These are phyloP conservation scores for Schlechtendalia chinensis DNA, from an alignment of 1,140 invertebrate species.

Conservation along the genomic window DNA sequence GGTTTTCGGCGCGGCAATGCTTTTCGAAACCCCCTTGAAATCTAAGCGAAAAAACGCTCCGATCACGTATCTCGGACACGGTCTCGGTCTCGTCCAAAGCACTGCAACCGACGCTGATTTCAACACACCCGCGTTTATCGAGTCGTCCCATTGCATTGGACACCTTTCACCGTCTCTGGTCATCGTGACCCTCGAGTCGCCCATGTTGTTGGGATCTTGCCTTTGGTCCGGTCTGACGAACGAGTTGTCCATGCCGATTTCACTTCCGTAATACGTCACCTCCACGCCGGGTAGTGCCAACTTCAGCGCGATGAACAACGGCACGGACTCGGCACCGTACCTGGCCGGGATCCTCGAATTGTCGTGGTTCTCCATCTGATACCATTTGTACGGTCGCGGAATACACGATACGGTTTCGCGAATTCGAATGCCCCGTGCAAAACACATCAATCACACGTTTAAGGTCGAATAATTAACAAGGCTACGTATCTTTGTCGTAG, in stretches of 20 bases:
- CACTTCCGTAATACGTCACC: slow-evolving; percentile 76
- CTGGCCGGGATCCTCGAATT: not conserved
- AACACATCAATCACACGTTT: not conserved
- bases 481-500: no score
- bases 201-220: slow-evolving; percentile 56
- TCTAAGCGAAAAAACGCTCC: no score
- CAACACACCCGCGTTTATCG: slow-evolving; percentile 51
- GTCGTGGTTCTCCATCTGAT: slow-evolving; percentile 52
- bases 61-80: no score
- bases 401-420: no score
- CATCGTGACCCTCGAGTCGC: slow-evolving; percentile 53
- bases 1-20: no score
- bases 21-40: no score
- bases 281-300: slow-evolving; percentile 66
- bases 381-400: not conserved
- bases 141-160: slow-evolving; percentile 73
- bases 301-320: not conserved
- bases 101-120: no score
- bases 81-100: no score
- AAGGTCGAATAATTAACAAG: no score
- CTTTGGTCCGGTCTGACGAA: slow-evolving; percentile 60
- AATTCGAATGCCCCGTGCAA: no score
- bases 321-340: not conserved
- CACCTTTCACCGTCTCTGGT: slow-evolving; percentile 68
- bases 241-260: slow-evolving; percentile 72